Conservation (phyloP, 2,888 invertebrate genomes). For the Corythucha ciliata region DNA sequence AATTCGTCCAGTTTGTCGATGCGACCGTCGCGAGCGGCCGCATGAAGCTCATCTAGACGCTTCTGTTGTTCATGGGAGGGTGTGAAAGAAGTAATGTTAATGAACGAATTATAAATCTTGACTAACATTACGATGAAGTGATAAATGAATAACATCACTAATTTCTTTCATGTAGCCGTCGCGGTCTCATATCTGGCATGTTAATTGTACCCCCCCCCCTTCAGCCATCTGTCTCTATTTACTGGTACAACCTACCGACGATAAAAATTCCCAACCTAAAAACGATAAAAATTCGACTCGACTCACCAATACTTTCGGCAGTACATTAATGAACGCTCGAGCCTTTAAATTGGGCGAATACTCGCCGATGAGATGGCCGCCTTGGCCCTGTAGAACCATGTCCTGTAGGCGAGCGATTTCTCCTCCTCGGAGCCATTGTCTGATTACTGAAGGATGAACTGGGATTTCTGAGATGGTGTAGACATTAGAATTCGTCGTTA, state of each 20-base stretch:
- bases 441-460: conserved; percentile 47
- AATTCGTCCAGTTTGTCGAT: conserved; percentile 46
- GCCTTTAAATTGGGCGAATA: conserved; percentile 52
- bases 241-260: too few relatives aligned
- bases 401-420: conserved; percentile 58
- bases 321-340: conserved; percentile 54
- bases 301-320: conserved; percentile 59
- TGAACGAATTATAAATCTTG: too few relatives aligned
- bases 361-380: conserved; percentile 55
- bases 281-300: not conserved
- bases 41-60: conserved; percentile 61
- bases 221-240: too few relatives aligned
- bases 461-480: conserved; percentile 45
- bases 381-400: conserved; percentile 58
- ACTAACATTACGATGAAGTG: too few relatives aligned
- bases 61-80: too few relatives aligned
- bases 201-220: too few relatives aligned
- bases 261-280: conserved; percentile 4
- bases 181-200: too few relatives aligned
- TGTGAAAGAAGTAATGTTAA: too few relatives aligned
- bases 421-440: conserved; percentile 50
- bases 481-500: conserved; percentile 9
- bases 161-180: too few relatives aligned
- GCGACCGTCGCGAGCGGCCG: conserved; percentile 64
- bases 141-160: too few relatives aligned